Evolutionary conservation across 2,888 invertebrate genomes (phyloP).

Genomic region (Aproaerema taeniolella): DNA sequence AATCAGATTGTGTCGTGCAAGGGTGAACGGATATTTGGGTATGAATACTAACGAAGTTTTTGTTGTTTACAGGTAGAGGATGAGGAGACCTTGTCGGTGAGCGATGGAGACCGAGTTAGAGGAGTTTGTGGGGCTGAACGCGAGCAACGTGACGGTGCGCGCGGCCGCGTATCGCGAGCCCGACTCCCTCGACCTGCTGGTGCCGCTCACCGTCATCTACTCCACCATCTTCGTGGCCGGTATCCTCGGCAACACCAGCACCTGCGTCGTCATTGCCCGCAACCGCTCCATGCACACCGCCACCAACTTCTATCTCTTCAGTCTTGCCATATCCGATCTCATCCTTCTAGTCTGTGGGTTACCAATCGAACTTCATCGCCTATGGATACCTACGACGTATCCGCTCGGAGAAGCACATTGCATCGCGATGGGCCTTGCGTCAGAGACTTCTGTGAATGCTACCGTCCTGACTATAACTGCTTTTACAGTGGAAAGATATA

Average conservation of each 20-base stretch:
- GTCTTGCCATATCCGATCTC: conserved; percentile 86
- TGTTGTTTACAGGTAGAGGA: conserved; percentile 46
- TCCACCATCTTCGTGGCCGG: conserved; percentile 83
- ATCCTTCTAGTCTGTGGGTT: conserved; percentile 85
- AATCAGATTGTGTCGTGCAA: too few species aligned
- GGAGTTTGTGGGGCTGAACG: conserved; percentile 37
- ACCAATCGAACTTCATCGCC: conserved; percentile 86
- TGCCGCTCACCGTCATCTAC: conserved; percentile 83
- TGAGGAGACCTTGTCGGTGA: conserved; percentile 24
- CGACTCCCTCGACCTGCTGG: conserved; percentile 78
- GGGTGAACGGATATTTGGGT: too few species aligned
- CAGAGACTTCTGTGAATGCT: conserved; percentile 91
- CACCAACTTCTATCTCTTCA: conserved; percentile 90
- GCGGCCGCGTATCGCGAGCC: conserved; percentile 43
- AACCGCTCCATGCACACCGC: conserved; percentile 91
- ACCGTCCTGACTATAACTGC: conserved; percentile 92
- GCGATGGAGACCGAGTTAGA: conserved; percentile 42
- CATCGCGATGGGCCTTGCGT: conserved; percentile 84
- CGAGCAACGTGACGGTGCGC: conserved; percentile 42
- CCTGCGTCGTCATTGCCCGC: conserved; percentile 86
- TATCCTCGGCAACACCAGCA: conserved; percentile 86
- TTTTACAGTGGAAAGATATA: conserved; percentile 92
- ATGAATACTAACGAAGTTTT: too few species aligned
- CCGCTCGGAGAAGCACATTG: conserved; percentile 88
- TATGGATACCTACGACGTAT: conserved; percentile 86